Percentiles rank a stretch among this genome's conserved stretches.
Evolutionary conservation across 1,140 invertebrate species (phyloP).

Genomic region (Arion vulgaris): DNA sequence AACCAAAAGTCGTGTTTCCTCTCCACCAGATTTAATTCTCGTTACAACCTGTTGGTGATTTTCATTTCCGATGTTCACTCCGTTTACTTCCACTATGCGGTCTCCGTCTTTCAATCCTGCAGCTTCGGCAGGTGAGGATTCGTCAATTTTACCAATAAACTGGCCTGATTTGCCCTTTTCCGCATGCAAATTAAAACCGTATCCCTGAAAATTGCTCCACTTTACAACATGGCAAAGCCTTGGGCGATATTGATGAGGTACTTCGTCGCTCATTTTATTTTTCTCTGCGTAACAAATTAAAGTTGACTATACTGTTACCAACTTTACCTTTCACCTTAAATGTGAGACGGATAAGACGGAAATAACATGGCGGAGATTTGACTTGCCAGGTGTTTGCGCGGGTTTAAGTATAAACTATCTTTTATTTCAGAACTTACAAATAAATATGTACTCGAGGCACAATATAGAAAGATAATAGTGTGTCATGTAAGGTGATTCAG

Average conservation of each 20-base stretch:
- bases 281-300: neutral
- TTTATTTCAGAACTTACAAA: no score
- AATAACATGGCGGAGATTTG: neutral
- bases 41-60: constrained; percentile 88
- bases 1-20: constrained; percentile 91
- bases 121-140: constrained; percentile 89
- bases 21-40: constrained; percentile 82
- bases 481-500: no score
- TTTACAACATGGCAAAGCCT: constrained; percentile 76
- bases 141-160: constrained; percentile 97
- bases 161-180: constrained; percentile 95
- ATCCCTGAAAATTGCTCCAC: constrained; percentile 94
- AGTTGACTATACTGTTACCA: neutral
- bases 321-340: neutral
- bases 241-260: constrained; percentile 44
- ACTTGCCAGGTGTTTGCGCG: constrained; percentile 3
- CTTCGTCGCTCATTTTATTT: constrained; percentile 22
- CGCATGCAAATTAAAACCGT: constrained; percentile 99
- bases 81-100: constrained; percentile 84
- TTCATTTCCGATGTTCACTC: constrained; percentile 86
- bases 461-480: no score
- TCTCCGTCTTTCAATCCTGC: constrained; percentile 92
- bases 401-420: neutral
- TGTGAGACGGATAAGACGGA: neutral
- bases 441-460: no score